Evolutionary conservation across 37 sponge, comb jelly and placozoan species (phyloP).

Genomic region (Axinella damicornis): DNA sequence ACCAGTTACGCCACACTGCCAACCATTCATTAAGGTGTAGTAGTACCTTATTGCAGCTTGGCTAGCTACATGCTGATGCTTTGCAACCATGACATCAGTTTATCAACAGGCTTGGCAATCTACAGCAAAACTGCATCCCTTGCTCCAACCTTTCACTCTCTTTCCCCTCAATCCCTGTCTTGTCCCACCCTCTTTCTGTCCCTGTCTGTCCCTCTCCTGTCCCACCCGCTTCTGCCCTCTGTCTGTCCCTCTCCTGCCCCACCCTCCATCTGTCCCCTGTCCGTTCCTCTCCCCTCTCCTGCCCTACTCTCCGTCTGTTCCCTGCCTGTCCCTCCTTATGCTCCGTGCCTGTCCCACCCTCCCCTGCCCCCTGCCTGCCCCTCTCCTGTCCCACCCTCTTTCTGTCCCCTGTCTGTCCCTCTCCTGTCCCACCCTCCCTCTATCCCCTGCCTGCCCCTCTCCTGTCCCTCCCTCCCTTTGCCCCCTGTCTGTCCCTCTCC

Average conservation of each 20-base stretch:
- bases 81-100: too few relatives aligned
- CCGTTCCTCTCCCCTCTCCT: constrained; percentile 10
- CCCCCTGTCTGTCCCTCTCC: neutral
- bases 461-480: neutral
- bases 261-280: neutral
- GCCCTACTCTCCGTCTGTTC: neutral
- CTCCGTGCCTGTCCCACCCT: neutral
- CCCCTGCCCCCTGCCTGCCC: neutral
- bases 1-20: too few relatives aligned
- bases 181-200: too few relatives aligned
- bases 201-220: too few relatives aligned
- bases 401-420: neutral
- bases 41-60: too few relatives aligned
- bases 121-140: too few relatives aligned
- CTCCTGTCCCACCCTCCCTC: neutral
- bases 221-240: neutral
- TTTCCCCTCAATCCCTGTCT: too few relatives aligned
- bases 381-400: neutral
- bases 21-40: too few relatives aligned
- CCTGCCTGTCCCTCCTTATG: neutral
- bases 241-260: neutral
- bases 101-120: too few relatives aligned
- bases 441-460: neutral
- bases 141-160: too few relatives aligned
- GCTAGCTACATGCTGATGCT: too few relatives aligned